These are phyloP conservation scores for Philaethria dido DNA, from an alignment of 2,888 invertebrate species.

Conservation along the genomic window DNA sequence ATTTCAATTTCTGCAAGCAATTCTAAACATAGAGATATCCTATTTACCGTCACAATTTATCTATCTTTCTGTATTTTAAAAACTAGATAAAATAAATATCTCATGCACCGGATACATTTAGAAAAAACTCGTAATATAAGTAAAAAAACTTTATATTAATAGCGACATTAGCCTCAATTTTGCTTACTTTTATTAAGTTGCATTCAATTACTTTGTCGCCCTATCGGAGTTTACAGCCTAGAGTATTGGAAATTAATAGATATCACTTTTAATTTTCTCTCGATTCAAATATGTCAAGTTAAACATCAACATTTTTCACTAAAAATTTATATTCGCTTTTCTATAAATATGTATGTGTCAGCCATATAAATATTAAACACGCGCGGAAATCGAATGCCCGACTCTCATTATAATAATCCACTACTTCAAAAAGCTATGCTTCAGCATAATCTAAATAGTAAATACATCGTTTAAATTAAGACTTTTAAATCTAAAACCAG, in stretches of 20 bases:
- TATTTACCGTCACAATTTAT: not conserved
- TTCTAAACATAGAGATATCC: not conserved
- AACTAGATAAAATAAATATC: not conserved
- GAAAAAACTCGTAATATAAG: not conserved
- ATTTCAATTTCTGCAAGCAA: not conserved
- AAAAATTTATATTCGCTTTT: too few relatives aligned
- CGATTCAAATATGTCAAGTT: not conserved
- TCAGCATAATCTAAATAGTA: not conserved
- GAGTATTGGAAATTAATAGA: too few relatives aligned
- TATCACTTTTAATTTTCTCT: not conserved
- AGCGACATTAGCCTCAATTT: not conserved
- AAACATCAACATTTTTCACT: not conserved
- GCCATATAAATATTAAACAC: not conserved
- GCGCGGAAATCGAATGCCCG: not conserved
- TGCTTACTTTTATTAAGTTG: not conserved
- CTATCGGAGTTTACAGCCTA: not conserved
- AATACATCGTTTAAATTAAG: not conserved
- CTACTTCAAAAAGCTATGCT: not conserved
- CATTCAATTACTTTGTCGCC: not conserved
- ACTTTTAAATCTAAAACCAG: conserved; percentile 19
- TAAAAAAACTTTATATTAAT: not conserved
- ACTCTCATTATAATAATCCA: not conserved
- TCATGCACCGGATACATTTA: not conserved
- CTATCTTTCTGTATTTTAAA: not conserved
- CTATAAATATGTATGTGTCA: too few relatives aligned